Conservation (phyloP, 2,113 vertebrate genomes). For the Tenrec ecaudatus region DNA sequence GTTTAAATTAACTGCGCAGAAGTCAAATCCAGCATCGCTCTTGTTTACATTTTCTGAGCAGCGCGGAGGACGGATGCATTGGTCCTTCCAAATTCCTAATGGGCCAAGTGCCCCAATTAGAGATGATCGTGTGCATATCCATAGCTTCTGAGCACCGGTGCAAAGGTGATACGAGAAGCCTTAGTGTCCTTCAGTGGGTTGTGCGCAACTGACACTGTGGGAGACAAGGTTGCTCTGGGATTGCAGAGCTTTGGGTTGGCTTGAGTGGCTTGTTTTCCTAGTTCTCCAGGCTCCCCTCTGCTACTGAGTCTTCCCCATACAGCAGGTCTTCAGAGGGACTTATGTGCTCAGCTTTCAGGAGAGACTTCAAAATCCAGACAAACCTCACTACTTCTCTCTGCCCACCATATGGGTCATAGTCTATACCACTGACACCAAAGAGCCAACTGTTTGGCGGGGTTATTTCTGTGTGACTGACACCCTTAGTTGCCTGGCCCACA, state of each 20-base stretch:
- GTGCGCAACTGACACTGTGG: neutral
- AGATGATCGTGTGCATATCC: conserved; percentile 36
- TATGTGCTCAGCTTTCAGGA: neutral
- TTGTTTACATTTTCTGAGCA: conserved; percentile 74
- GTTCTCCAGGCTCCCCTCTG: neutral
- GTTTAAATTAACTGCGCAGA: conserved; percentile 71
- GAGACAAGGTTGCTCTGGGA: neutral
- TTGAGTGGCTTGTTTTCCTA: neutral
- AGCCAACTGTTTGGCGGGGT: neutral
- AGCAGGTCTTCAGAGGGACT: neutral
- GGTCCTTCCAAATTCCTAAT: conserved; percentile 75
- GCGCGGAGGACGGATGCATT: conserved; percentile 56
- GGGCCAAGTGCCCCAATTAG: conserved; percentile 68
- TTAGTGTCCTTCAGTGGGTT: conserved; percentile 62
- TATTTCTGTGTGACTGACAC: neutral
- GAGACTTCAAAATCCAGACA: neutral
- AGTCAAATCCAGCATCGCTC: conserved; percentile 57
- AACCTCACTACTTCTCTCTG: neutral
- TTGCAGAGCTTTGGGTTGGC: neutral
- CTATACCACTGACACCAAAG: neutral
- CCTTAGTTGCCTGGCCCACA: neutral
- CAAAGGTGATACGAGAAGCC: conserved; percentile 55
- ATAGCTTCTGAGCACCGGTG: neutral
- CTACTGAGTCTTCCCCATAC: neutral
- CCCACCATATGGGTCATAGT: neutral